These are phyloP conservation scores for Amaurobius ferox DNA, from an alignment of 2,888 invertebrate species.

Conservation along the genomic window DNA sequence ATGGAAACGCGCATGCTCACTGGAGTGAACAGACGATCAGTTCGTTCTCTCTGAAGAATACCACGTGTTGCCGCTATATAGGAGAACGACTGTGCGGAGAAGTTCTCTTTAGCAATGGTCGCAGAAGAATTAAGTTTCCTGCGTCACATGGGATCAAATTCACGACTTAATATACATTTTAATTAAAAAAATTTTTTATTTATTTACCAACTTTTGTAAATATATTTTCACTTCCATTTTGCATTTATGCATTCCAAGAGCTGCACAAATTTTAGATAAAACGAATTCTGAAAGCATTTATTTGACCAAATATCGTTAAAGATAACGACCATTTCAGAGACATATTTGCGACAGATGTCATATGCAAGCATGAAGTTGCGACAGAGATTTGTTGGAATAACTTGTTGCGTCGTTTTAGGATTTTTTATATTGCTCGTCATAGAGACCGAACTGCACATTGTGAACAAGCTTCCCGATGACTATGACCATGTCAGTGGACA, in stretches of 20 bases:
- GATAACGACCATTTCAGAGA: too few relatives aligned
- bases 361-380: constrained; percentile 52
- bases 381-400: constrained; percentile 46
- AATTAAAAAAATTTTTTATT: too few relatives aligned
- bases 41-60: constrained; percentile 10
- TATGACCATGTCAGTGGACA: constrained; percentile 13
- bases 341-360: not conserved
- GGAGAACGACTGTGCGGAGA: constrained; percentile 2
- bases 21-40: constrained; percentile 18
- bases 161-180: too few relatives aligned
- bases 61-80: constrained; percentile 66
- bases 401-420: not conserved
- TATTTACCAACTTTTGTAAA: too few relatives aligned
- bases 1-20: constrained; percentile 49
- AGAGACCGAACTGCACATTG: constrained; percentile 35
- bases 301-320: too few relatives aligned
- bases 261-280: too few relatives aligned
- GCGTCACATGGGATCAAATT: too few relatives aligned
- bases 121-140: not conserved
- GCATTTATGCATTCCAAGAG: too few relatives aligned
- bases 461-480: constrained; percentile 16
- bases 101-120: constrained; percentile 27
- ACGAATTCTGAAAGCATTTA: too few relatives aligned
- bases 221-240: too few relatives aligned
- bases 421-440: constrained; percentile 37